Conservation (phyloP, 1,140 invertebrate genomes). For the Ceratoteleas bidentatus region DNA sequence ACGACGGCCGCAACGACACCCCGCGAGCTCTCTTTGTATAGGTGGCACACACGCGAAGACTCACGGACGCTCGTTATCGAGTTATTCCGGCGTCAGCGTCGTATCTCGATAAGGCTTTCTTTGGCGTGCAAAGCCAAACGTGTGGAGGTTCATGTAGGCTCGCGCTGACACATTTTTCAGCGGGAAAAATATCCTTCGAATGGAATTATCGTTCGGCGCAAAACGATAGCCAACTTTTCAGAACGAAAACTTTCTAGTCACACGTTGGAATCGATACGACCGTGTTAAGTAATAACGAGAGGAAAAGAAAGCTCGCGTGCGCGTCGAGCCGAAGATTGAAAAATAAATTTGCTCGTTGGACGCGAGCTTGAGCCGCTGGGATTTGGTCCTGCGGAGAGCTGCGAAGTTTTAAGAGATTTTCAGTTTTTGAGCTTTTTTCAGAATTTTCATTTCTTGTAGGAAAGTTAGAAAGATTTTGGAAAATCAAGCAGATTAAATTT, state of each 20-base stretch:
- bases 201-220: constrained; percentile 36
- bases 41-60: constrained; percentile 2
- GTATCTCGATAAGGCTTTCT: constrained; percentile 64
- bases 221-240: constrained; percentile 36
- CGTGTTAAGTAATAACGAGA: constrained; percentile 32
- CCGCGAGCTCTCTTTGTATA: constrained; percentile 26
- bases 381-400: no score
- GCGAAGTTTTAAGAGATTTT: no score
- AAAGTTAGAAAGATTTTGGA: no score
- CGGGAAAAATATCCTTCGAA: constrained; percentile 46
- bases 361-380: no score
- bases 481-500: no score
- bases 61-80: constrained; percentile 42
- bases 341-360: no score
- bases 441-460: no score
- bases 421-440: no score
- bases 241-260: constrained; percentile 42
- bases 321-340: no score
- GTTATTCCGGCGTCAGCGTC: constrained; percentile 55
- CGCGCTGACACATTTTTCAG: constrained; percentile 43
- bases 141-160: constrained; percentile 35
- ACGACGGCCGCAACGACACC: constrained; percentile 27
- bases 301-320: constrained; percentile 23
- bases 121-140: constrained; percentile 54
- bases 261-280: constrained; percentile 26